phyloP scores from a whole-genome alignment of 2,113 vertebrate genomes.

The Syngnathoides biaculeatus region DNA sequence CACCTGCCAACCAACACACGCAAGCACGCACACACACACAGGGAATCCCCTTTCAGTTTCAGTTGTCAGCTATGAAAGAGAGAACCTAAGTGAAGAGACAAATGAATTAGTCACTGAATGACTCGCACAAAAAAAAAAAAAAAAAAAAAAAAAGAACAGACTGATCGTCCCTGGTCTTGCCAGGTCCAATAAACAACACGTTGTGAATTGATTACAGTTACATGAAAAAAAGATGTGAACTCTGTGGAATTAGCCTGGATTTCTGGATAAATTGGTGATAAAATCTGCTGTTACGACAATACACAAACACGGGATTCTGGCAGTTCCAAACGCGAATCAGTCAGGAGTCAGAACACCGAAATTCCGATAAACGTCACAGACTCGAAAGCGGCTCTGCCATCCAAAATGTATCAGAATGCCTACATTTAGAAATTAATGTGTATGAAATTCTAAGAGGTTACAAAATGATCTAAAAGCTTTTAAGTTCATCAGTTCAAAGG shows the following conservation, averaged over 20 bases:
- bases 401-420: too few species aligned
- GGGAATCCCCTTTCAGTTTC: constrained; percentile 9
- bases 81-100: neutral
- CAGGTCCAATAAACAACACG: neutral
- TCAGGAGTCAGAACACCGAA: too few species aligned
- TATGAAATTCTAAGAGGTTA: too few species aligned
- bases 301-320: too few species aligned
- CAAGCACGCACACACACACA: neutral
- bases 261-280: neutral
- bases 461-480: too few species aligned
- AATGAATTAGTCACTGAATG: constrained; percentile 10
- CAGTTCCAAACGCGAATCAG: too few species aligned
- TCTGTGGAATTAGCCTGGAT: neutral
- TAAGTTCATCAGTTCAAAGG: too few species aligned
- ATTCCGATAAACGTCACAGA: too few species aligned
- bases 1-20: neutral
- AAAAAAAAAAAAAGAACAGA: neutral
- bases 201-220: neutral
- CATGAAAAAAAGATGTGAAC: neutral
- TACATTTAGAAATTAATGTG: too few species aligned
- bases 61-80: constrained; percentile 7
- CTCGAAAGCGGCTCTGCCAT: too few species aligned
- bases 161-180: neutral
- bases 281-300: too few species aligned
- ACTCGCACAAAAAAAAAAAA: neutral